Evolutionary conservation across 2,888 invertebrate species (phyloP).

Genomic region (Pseudoips prasinana): DNA sequence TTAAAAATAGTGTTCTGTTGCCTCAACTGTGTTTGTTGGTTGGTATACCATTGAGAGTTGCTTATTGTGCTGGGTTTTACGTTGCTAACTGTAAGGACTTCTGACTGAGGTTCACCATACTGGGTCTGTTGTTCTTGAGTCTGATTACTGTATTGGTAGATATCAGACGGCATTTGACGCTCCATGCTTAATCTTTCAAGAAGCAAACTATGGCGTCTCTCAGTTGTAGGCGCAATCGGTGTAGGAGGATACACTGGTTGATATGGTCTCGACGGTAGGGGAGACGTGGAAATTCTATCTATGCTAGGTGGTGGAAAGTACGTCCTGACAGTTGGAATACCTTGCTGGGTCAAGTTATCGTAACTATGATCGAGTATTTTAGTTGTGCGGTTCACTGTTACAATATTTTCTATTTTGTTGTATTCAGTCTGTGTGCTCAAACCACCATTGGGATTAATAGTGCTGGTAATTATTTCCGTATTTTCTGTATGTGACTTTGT

Average conservation of each 20-base stretch:
- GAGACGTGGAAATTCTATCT: slow-evolving; percentile 55
- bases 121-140: slow-evolving; percentile 53
- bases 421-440: slow-evolving; percentile 68
- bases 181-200: slow-evolving; percentile 71
- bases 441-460: slow-evolving; percentile 50
- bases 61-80: slow-evolving; percentile 72
- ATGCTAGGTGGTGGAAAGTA: slow-evolving; percentile 64
- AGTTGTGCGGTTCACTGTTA: slow-evolving; percentile 69
- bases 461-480: slow-evolving; percentile 66
- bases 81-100: slow-evolving; percentile 67
- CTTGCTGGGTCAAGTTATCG: slow-evolving; percentile 58
- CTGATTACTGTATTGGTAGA: slow-evolving; percentile 64
- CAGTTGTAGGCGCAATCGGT: slow-evolving; percentile 52
- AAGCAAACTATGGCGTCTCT: slow-evolving; percentile 70
- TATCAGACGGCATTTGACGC: slow-evolving; percentile 65
- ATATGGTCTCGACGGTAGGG: slow-evolving; percentile 56
- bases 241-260: slow-evolving; percentile 59
- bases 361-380: slow-evolving; percentile 68
- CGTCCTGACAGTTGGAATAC: slow-evolving; percentile 62
- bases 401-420: slow-evolving; percentile 70
- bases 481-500: slow-evolving; percentile 63
- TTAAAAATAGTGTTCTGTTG: slow-evolving; percentile 58
- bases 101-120: slow-evolving; percentile 69
- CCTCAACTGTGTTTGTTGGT: slow-evolving; percentile 50
- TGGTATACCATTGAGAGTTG: slow-evolving; percentile 67